Conservation (phyloP, 2,797 vertebrate species). For the Sebastes steindachneri region DNA sequence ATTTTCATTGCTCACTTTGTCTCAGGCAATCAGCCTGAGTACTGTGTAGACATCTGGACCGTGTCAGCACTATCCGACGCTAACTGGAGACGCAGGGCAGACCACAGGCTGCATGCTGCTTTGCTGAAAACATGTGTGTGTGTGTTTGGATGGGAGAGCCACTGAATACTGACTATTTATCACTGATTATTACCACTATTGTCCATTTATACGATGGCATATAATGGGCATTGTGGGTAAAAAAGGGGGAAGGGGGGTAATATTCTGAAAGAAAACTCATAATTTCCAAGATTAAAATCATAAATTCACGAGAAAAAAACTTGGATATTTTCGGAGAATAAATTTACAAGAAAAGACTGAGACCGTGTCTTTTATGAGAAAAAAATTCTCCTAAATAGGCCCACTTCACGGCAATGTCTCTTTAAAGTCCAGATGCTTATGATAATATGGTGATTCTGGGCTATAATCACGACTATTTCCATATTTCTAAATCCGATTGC, state of each 20-base stretch:
- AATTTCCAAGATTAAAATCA: background rate
- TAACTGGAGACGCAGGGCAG: background rate
- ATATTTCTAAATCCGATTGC: background rate
- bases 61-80: constrained; percentile 2
- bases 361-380: background rate
- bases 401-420: background rate
- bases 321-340: background rate
- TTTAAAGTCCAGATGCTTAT: background rate
- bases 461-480: background rate
- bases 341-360: background rate
- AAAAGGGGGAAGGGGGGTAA: background rate
- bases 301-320: too few species aligned
- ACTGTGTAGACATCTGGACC: constrained; percentile 29
- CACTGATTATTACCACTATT: background rate
- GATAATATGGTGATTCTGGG: background rate
- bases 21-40: constrained; percentile 13
- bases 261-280: background rate
- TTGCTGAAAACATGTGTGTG: background rate
- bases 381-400: background rate
- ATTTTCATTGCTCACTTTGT: constrained; percentile 27
- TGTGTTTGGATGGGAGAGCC: background rate
- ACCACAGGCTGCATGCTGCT: background rate
- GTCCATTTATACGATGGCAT: background rate
- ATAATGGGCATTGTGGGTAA: background rate
- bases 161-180: background rate